phyloP scores from a whole-genome alignment of 2,113 vertebrate species.

The Pipa parva region DNA sequence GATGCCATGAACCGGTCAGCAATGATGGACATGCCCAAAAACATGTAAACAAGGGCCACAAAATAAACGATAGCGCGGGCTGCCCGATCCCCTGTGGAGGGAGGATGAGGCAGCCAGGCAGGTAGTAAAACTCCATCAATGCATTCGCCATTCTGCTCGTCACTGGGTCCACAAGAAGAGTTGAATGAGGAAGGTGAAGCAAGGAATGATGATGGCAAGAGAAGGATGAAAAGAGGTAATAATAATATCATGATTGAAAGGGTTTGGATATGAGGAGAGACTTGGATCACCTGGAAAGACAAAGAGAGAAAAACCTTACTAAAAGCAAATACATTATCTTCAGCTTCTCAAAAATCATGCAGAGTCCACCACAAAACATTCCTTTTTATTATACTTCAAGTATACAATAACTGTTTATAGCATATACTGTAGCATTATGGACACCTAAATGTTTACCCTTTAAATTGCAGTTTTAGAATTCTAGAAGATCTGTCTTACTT shows the following conservation, averaged over 20 bases:
- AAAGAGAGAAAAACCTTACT: background rate
- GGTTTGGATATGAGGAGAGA: constrained; percentile 13
- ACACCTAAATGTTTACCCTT: no score
- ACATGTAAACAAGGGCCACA: constrained; percentile 79
- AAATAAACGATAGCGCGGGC: constrained; percentile 79
- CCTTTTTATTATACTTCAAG: no score
- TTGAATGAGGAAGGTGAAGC: constrained; percentile 8
- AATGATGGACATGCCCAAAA: constrained; percentile 80
- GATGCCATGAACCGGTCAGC: constrained; percentile 84
- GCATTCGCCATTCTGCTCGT: constrained; percentile 49
- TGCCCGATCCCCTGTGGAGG: constrained; percentile 75
- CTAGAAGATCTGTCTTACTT: no score
- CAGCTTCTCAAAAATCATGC: no score
- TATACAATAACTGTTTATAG: no score
- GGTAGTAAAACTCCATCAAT: constrained; percentile 73
- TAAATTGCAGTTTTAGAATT: no score
- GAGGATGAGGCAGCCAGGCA: constrained; percentile 77
- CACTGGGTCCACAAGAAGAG: constrained; percentile 3
- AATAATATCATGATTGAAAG: constrained; percentile 43
- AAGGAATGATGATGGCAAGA: constrained; percentile 40
- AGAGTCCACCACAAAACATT: no score
- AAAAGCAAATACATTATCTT: background rate
- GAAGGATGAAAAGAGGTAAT: constrained; percentile 40
- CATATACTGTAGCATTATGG: no score
- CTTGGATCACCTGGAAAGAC: constrained; percentile 16